Evolutionary conservation across 1,140 invertebrate species (phyloP), one percentile per base, ranked within the genome.

Genomic region (Spodoptera litura): DNA sequence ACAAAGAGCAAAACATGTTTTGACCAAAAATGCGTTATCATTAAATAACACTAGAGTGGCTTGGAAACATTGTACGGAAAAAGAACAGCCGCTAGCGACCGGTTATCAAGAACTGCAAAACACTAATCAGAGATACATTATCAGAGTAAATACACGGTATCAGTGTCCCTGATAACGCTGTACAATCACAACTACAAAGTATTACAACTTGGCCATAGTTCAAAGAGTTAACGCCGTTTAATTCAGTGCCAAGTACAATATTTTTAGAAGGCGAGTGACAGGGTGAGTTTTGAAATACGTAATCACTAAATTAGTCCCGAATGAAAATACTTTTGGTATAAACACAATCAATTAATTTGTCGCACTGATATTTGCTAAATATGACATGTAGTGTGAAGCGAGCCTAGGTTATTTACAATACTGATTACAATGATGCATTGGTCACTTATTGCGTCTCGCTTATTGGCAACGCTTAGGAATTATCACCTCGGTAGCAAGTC

Each of bases 181-280:
- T 44, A 55, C 70, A 62, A 82, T 35, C 61, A 62, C 56, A 59
- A 62, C 25, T 72, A 44, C 52, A 31, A 35, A 51, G 72, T 61
- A 78, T 73, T 79, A 83, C 77, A 85, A 83, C 78, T 91, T 93
- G 90, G 91, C 90, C 78, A 80, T 83, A 85, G 82, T 86, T 93
- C 91, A 90, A 90, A 90, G 84, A 89, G 88, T 91, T 89, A 91
- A 87, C 85, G 89, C 84, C 87, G 85, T 83, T 87, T 84, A 83
- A 87, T 89, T 88, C 85, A 87, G 87, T 91, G 91, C 91, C 90
- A 93, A 91, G 88, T 85, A 85, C 84, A 90, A 91, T 93, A 93
- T 91, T 91, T 91, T 90, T 91, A 91, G 88, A 87, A 80, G 85
- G 81, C 73, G 81, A 85, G 84, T 91, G 91, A 92, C 87, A 85